Conservation (phyloP, 2,888 invertebrate species). For the Rhyacophila evoluta region DNA sequence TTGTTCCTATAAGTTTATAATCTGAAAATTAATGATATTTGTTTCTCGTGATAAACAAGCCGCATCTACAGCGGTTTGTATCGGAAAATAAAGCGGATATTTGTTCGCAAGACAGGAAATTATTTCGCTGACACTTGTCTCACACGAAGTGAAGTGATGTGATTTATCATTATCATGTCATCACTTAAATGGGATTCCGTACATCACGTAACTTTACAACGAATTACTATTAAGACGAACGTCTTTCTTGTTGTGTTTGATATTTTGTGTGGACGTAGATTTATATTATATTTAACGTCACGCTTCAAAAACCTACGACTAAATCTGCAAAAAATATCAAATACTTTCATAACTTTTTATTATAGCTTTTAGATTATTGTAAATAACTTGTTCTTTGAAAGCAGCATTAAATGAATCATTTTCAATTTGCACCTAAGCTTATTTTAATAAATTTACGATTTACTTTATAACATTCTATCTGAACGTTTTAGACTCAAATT, state of each 20-base stretch:
- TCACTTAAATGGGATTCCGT: conserved; percentile 43
- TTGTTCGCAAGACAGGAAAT: conserved; percentile 46
- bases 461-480: no score
- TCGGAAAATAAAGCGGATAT: conserved; percentile 35
- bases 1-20: no score
- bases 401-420: no score
- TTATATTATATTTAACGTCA: neutral
- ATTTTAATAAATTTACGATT: no score
- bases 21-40: neutral
- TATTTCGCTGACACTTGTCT: conserved; percentile 32
- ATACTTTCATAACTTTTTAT: no score
- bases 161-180: conserved; percentile 44
- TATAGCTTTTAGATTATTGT: no score
- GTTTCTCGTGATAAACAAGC: neutral
- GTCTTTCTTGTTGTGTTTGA: conserved; percentile 28
- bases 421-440: no score
- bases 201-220: conserved; percentile 34
- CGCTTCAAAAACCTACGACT: no score
- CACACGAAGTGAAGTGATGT: conserved; percentile 20
- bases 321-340: no score
- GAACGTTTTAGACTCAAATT: no score
- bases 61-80: neutral
- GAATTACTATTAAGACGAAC: conserved; percentile 37
- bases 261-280: neutral
- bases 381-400: no score